These are phyloP conservation scores for Pelusios castaneus DNA, from an alignment of 2,113 vertebrate genomes.

Conservation along the genomic window DNA sequence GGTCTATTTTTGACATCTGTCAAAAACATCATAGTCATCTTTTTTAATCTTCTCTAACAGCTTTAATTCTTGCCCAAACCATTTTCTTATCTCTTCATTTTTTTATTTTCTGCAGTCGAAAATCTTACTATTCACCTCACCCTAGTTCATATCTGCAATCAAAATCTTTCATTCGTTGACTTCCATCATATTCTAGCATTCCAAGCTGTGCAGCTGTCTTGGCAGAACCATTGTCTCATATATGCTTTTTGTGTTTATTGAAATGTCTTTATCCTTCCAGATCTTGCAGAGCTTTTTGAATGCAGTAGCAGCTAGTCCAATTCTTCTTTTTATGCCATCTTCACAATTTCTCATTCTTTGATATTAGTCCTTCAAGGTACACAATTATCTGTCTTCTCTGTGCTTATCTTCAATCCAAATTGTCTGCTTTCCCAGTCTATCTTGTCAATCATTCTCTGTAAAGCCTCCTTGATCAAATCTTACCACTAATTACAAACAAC, in stretches of 20 bases:
- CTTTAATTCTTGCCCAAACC: not conserved
- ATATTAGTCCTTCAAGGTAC: not conserved
- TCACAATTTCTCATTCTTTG: not conserved
- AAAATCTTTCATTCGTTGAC: not conserved
- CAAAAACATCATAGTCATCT: not conserved
- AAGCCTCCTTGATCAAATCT: not conserved
- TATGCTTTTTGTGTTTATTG: not conserved
- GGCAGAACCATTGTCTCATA: not conserved
- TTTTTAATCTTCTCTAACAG: not conserved
- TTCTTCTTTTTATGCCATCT: not conserved
- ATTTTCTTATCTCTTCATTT: not conserved
- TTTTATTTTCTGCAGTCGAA: not conserved
- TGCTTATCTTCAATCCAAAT: not conserved
- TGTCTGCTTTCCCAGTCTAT: not conserved
- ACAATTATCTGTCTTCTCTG: not conserved
- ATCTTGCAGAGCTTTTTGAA: not conserved
- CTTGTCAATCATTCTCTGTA: not conserved
- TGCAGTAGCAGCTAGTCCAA: not conserved
- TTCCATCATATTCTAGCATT: not conserved
- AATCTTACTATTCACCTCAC: not conserved
- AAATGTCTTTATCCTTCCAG: not conserved
- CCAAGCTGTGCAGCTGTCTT: not conserved
- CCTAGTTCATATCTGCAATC: not conserved
- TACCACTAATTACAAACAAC: not conserved
- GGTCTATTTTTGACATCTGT: not conserved